Evolutionary conservation across 2,113 vertebrate genomes (phyloP).

Genomic region (Garra rufa): DNA sequence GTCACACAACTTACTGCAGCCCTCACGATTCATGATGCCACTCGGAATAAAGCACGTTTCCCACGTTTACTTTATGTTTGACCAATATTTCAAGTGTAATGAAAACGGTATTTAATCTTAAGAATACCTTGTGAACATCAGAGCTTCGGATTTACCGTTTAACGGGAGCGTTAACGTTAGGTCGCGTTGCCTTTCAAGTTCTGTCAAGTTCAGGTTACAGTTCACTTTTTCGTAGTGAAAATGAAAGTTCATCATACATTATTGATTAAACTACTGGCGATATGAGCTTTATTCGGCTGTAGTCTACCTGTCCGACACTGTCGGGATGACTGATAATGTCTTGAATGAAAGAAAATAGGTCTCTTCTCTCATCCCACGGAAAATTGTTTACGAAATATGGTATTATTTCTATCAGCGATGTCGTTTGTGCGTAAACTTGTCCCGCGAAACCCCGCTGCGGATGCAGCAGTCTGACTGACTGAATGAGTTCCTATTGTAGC

Average conservation of each 20-base stretch:
- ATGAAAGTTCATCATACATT: background rate
- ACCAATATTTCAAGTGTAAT: background rate
- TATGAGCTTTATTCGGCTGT: background rate
- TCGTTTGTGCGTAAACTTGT: background rate
- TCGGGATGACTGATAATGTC: background rate
- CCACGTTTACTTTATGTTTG: background rate
- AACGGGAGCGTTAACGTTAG: background rate
- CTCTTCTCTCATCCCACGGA: background rate
- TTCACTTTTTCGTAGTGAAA: slow-evolving; percentile 3
- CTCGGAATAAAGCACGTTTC: background rate
- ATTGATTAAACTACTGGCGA: background rate
- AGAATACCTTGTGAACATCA: background rate
- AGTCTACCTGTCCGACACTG: background rate
- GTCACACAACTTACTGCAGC: slow-evolving; percentile 32
- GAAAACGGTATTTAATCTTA: background rate
- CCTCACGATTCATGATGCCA: slow-evolving; percentile 7
- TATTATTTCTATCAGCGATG: background rate
- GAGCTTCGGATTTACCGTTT: background rate
- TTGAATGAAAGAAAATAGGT: background rate
- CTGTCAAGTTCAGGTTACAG: background rate
- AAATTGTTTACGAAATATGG: background rate
- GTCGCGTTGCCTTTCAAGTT: background rate
- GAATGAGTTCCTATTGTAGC: slow-evolving; percentile 22
- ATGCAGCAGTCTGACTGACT: slow-evolving; percentile 21
- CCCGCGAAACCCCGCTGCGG: slow-evolving; percentile 19